Base-by-base conservation (phyloP, 2,888 invertebrate species). In the Stratiomys singularior region DNA sequence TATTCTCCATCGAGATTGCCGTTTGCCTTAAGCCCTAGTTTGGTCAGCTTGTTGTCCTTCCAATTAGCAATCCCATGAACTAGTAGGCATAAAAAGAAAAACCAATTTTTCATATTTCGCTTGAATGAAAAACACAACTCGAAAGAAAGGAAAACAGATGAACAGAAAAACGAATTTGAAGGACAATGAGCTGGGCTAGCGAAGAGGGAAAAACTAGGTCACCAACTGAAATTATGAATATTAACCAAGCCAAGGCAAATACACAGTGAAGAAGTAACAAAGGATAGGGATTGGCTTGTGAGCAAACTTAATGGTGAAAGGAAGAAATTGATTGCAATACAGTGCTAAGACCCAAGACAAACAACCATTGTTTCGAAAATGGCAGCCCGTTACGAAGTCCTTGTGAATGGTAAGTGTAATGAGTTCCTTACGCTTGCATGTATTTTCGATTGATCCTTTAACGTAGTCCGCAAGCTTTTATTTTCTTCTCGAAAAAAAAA, bases 81-180 rank as follows among this genome's bases (percentile, higher is more conserved):
- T 47, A 25, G 71, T 11, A 21, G 21, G 67, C 27, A 15, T 5
- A 27, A 21, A 25, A 60, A 23, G 67, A 44, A 67, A 25, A 71
- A 71, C 27, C 18, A 71, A 71, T 71, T 71, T 71, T 71, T 71
- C 71, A 52, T 71, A 71, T 71, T 71, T 52, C 37, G 7, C 47
- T 71, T 52, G 15, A 64, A 30, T 27, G 71, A 52, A 71, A 47
- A 47, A 67, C n/a, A n/a, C 23, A 46, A 60, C 25, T 11, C 23
- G 23, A 11, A 25, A 18, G 15, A 28, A n/a, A n/a, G n/a, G 46
- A 15, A 46, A 44, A 67, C 23, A 18, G 21, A 46, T 67, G 23
- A 30, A 37, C 60, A 5, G 64, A n/a, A 27, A 64, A 64, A 64
- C 28, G 30, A 64, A 4, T 46, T 46, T 30, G 64, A 46, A 44